A percentile compares a stretch with the other conserved stretches of the same genome.
phyloP scores from a whole-genome alignment of 92 coral and sea anemone species.

The Micromussa lordhowensis region DNA sequence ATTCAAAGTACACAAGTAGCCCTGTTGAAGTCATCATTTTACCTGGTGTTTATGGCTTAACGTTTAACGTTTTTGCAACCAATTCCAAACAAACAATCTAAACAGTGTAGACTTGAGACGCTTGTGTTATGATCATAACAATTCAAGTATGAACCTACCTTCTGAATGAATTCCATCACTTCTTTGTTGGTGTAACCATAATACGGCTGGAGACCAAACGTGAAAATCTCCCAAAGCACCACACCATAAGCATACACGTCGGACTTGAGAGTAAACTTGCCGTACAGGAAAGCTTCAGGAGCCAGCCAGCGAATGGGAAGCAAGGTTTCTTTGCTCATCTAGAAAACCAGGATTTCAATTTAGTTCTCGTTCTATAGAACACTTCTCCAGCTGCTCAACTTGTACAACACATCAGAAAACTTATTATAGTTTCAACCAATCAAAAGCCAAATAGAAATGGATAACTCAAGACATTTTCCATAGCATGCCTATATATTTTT shows the following conservation, averaged over 20 bases:
- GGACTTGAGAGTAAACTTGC: conserved; percentile 94
- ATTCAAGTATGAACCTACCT: conserved; percentile 61
- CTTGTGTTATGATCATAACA: neutral
- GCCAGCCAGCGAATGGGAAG: conserved; percentile 97
- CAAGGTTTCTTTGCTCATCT: conserved; percentile 95
- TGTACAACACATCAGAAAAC: no score
- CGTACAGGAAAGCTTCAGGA: conserved; percentile 95
- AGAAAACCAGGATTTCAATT: neutral
- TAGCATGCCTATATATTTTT: neutral
- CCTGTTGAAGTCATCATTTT: no score
- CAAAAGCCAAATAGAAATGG: neutral
- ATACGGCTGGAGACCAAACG: conserved; percentile 96
- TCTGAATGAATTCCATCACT: conserved; percentile 88
- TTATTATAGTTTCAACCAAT: neutral
- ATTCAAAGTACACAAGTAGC: no score
- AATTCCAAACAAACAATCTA: neutral
- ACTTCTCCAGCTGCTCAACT: no score
- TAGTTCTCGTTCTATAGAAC: neutral
- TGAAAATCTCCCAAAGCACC: conserved; percentile 93
- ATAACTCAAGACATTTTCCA: neutral
- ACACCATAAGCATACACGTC: conserved; percentile 97
- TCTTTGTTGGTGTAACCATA: conserved; percentile 97
- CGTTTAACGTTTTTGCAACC: no score
- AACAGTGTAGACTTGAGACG: no score
- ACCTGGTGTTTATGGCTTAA: no score